Percentiles rank a stretch among this genome's conserved stretches.
phyloP scores from a whole-genome alignment of 2,797 vertebrate species.

The Notamacropus eugenii region DNA sequence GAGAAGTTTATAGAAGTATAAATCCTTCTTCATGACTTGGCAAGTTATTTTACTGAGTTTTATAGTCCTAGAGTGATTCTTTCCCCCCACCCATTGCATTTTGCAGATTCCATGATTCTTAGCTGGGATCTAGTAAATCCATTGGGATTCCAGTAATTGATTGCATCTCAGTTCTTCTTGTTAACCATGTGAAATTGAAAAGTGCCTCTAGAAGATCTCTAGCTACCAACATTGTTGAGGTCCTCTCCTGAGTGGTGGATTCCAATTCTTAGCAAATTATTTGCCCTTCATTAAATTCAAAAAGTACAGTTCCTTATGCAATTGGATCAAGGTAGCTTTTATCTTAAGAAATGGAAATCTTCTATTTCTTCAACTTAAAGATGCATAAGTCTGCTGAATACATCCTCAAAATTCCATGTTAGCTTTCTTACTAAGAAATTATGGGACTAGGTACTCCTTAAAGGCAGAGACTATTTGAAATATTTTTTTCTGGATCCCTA shows the following conservation, averaged over 20 bases:
- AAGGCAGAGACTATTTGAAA: conserved; percentile 1
- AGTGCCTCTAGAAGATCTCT: not conserved
- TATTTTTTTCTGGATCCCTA: not conserved
- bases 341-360: not conserved
- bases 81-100: not conserved
- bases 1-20: not conserved
- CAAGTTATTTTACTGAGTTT: not conserved
- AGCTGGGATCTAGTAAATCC: not conserved
- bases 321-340: not conserved
- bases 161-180: not conserved
- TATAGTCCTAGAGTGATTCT: not conserved
- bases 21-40: not conserved
- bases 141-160: not conserved
- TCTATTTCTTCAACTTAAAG: not conserved
- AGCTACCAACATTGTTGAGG: not conserved
- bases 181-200: not conserved
- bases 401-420: not conserved
- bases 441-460: not conserved
- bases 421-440: not conserved
- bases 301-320: not conserved
- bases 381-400: not conserved
- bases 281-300: not conserved
- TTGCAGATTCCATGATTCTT: not conserved
- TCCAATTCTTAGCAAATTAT: not conserved
- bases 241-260: not conserved